Conservation (phyloP, 1,140 invertebrate species). For the Metopolophium dirhodum region DNA sequence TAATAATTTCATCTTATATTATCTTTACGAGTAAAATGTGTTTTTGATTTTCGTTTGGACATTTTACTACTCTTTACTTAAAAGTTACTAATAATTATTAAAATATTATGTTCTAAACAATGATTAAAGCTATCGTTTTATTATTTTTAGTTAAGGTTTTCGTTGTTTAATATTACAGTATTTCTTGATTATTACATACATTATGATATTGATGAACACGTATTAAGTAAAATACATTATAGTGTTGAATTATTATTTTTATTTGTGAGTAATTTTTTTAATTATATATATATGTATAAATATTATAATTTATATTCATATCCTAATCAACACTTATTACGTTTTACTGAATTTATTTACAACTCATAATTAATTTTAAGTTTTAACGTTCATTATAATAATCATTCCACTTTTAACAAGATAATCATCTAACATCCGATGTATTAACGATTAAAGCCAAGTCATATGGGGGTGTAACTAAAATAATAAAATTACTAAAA, state of each 20-base stretch:
- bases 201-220: background rate
- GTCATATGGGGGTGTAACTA: background rate
- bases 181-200: background rate
- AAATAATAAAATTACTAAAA: no score
- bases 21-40: background rate
- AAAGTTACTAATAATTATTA: background rate
- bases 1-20: background rate
- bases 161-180: background rate
- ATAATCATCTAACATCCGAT: background rate
- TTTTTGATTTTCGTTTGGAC: conserved; percentile 8
- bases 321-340: background rate
- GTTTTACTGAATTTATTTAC: background rate
- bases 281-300: background rate
- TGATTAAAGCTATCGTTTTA: background rate
- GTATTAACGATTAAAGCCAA: background rate
- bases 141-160: background rate
- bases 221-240: background rate
- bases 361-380: background rate
- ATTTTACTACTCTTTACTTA: background rate
- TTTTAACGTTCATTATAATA: background rate
- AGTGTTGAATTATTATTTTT: background rate
- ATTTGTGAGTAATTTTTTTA: background rate
- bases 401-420: background rate
- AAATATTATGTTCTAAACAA: background rate
- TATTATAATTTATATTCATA: background rate